Conservation (phyloP, 2,888 invertebrate species). For the Phortica magna region DNA sequence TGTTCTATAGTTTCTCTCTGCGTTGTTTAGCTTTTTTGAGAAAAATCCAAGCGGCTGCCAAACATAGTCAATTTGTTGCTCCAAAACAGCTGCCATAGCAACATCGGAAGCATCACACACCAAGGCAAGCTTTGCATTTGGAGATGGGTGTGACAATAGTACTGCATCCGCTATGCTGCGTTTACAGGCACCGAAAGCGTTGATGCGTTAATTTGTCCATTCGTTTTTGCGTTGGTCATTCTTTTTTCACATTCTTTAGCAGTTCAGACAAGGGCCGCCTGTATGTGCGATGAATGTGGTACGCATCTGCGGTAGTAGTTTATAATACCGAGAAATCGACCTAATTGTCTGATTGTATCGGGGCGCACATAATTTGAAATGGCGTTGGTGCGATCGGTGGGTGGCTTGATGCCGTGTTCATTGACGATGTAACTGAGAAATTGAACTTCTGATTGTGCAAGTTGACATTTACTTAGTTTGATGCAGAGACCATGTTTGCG, state of each 20-base stretch:
- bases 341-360: not conserved
- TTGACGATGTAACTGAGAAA: not conserved
- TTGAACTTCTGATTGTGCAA: not conserved
- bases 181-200: not conserved
- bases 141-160: not conserved
- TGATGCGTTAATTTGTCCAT: not conserved
- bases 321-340: not conserved
- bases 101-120: not conserved
- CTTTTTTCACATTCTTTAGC: not conserved
- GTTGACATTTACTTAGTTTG: not conserved
- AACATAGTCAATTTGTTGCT: constrained; percentile 27
- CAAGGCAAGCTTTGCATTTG: not conserved
- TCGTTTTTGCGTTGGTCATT: not conserved
- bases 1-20: constrained; percentile 1
- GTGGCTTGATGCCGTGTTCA: constrained; percentile 12
- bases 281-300: too few species aligned
- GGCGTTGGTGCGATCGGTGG: not conserved
- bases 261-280: not conserved
- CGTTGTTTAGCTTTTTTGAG: constrained; percentile 5
- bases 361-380: too few species aligned
- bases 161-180: not conserved
- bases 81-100: not conserved
- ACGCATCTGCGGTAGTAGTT: not conserved
- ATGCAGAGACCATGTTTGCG: not conserved
- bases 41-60: constrained; percentile 43